phyloP scores from a whole-genome alignment of 1,140 invertebrate species.

The Drosophila kurseongensis region DNA sequence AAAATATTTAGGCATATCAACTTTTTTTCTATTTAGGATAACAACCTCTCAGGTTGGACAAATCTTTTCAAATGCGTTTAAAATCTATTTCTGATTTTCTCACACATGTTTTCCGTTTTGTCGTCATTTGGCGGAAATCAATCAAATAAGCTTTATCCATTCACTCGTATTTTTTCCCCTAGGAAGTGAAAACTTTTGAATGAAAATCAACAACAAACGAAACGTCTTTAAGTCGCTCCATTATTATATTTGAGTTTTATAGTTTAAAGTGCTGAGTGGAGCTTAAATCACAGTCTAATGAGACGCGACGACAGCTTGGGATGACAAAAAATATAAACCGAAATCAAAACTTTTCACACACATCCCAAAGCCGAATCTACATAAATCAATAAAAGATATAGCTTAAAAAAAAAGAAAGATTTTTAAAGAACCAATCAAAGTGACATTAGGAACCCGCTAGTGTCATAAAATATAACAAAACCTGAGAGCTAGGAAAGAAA shows the following conservation, averaged over 20 bases:
- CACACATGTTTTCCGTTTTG: slow-evolving; percentile 21
- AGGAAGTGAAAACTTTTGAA: slow-evolving; percentile 44
- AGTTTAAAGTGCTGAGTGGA: slow-evolving; percentile 27
- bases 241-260: slow-evolving; percentile 40
- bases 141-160: slow-evolving; percentile 24
- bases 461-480: slow-evolving; percentile 39
- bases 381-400: slow-evolving; percentile 54
- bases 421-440: slow-evolving; percentile 59
- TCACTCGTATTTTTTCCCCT: neutral
- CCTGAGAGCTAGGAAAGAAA: neutral
- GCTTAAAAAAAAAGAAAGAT: slow-evolving; percentile 37
- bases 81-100: slow-evolving; percentile 8
- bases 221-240: slow-evolving; percentile 8
- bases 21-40: neutral
- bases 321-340: neutral
- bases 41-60: neutral
- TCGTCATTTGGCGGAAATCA: slow-evolving; percentile 34
- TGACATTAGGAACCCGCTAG: slow-evolving; percentile 59
- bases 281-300: slow-evolving; percentile 49
- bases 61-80: neutral
- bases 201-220: slow-evolving; percentile 32
- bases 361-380: slow-evolving; percentile 48
- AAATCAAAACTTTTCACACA: slow-evolving; percentile 37
- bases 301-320: slow-evolving; percentile 44
- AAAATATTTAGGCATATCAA: neutral